A percentile compares a stretch with the other conserved stretches of the same genome.
Evolutionary conservation across 2,797 vertebrate species (phyloP).

Genomic region (Scyliorhinus canicula): DNA sequence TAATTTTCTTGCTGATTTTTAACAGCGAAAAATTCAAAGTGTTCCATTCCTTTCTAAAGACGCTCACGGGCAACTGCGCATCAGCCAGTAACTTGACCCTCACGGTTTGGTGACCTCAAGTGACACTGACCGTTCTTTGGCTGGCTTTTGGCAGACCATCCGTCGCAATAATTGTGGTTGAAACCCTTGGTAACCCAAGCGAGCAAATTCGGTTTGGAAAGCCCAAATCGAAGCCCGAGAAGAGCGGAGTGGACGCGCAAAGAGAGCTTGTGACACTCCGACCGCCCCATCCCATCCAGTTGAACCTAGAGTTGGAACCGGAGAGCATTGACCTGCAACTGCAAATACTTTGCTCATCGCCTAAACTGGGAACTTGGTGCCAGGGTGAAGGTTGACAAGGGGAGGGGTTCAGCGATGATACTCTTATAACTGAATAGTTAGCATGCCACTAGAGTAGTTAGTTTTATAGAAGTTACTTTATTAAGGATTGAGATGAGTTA

Average conservation of each 20-base stretch:
- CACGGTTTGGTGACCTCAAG: background rate
- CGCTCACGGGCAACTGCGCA: background rate
- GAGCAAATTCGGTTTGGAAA: background rate
- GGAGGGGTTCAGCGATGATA: no score
- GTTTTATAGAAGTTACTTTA: no score
- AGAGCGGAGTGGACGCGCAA: no score
- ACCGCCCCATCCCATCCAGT: background rate
- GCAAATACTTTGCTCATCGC: background rate
- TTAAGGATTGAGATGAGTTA: no score
- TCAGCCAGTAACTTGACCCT: background rate
- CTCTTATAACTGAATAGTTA: no score
- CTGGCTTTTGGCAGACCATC: background rate
- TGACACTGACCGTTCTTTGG: background rate
- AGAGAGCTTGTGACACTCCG: background rate
- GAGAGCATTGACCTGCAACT: background rate
- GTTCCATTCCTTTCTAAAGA: background rate
- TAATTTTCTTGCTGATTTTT: background rate
- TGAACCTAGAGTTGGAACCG: background rate
- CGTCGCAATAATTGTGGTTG: background rate
- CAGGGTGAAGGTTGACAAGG: no score
- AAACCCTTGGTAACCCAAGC: background rate
- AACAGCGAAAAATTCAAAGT: background rate
- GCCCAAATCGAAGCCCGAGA: background rate
- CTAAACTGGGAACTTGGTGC: background rate
- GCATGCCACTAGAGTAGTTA: no score